Evolutionary conservation across 2,888 invertebrate genomes (phyloP), one percentile per base, ranked within the genome.

Genomic region (Bruchidius siliquastri): DNA sequence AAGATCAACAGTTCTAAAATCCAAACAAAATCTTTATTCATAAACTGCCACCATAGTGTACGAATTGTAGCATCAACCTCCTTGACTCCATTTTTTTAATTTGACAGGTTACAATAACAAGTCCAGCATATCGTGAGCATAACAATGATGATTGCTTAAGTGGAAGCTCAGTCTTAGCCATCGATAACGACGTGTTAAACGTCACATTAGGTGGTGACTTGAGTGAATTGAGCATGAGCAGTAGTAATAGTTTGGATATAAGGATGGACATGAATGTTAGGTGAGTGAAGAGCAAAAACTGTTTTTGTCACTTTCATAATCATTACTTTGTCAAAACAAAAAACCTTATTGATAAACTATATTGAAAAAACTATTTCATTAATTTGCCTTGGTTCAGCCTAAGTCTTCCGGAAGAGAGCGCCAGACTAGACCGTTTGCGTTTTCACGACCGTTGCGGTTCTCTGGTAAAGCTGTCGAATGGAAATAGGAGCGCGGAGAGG

Each of bases 371-470:
- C n/a, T n/a, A n/a, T n/a, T n/a, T n/a, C n/a, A n/a, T n/a, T n/a
- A n/a, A n/a, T n/a, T n/a, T n/a, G n/a, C n/a, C n/a, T 70, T 68
- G 69, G 75, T 81, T 20, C 72, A 86, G 86, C 80, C 80, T 86
- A 74, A 85, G 81, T 78, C 76, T 86, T 69, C 86, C 86, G 3
- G 86, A 87, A 76, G 86, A 86, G 76, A 77, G 74, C 68, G 79
- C 82, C 13, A 76, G 86, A 72, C 83, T 80, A 77, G 94, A 95
- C 85, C 90, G 91, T 77, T 86, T 97, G 79, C 89, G 92, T 75
- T 97, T 98, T 86, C 97, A 97, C 86, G 93, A 94, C 71, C 90
- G 95, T 77, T 96, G 96, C 84, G 97, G 97, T 0, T 92, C 94
- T 20, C 88, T 97, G 76, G 95, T 98, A 0, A 96, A 95, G 85